Conservation (phyloP, 2,888 invertebrate genomes). For the Volucella bombylans region DNA sequence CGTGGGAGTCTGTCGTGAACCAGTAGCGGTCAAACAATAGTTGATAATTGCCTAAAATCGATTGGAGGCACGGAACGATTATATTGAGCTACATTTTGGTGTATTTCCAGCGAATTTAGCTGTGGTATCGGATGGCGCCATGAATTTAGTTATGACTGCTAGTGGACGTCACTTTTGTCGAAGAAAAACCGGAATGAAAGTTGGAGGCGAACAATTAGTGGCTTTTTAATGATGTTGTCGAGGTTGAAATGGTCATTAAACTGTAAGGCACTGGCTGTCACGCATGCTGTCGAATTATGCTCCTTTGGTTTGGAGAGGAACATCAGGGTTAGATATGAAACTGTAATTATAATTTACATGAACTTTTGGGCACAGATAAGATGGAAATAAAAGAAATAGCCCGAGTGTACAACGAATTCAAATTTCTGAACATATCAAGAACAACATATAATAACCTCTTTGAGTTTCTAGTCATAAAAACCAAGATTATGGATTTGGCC, state of each 20-base stretch:
- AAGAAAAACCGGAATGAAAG: conserved; percentile 14
- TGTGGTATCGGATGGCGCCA: conserved; percentile 42
- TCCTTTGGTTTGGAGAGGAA: no score
- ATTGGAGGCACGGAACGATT: conserved; percentile 33
- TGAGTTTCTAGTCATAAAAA: no score
- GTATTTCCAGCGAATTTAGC: conserved; percentile 24
- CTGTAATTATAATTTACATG: no score
- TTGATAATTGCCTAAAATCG: conserved; percentile 55
- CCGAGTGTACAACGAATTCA: no score
- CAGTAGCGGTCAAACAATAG: conserved; percentile 63
- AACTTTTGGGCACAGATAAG: no score
- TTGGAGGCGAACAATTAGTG: conserved; percentile 6
- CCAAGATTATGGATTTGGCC: no score
- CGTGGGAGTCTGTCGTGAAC: conserved; percentile 43
- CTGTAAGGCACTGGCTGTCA: no score
- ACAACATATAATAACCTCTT: no score
- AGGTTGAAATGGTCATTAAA: neutral
- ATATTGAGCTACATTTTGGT: conserved; percentile 3
- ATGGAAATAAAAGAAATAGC: no score
- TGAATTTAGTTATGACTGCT: conserved; percentile 33
- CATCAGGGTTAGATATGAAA: no score
- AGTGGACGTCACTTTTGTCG: conserved; percentile 12
- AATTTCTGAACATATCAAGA: no score
- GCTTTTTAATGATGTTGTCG: conserved; percentile 6
- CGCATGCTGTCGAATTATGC: no score